Evolutionary conservation across 1,140 invertebrate species (phyloP), one percentile per base, ranked within the genome.

Genomic region (Drosophila simulans): DNA sequence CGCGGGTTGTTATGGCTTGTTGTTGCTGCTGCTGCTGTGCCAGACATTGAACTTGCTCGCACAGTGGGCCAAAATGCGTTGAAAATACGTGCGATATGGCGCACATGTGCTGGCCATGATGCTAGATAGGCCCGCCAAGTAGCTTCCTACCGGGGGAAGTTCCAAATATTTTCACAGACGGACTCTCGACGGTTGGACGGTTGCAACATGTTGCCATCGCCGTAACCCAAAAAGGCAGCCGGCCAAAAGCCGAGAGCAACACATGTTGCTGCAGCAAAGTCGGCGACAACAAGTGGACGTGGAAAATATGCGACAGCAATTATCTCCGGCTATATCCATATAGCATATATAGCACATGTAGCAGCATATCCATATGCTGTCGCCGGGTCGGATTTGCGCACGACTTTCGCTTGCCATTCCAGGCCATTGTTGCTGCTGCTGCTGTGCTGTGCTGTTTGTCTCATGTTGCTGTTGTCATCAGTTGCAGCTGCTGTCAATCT

Each of bases 401-500:
- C 83, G 83, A 86, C 83, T 86, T 86, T 86, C 84, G 84, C 76
- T 89, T 72, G 63, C 64, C 74, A 74, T 86, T 86, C 83, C 77
- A 76, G 71, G 73, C 51, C 43, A 74, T 75, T 64, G 59, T 75
- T 56, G 52, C 25, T 42, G 59, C 35, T 52, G 58, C 12, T 45
- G 60, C 40, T 51, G 59, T 46, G 31, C 31, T 31, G 31, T 22
- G 39, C 40, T 58, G 40, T 37, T 31, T 37, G 46, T 37, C 49
- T 52, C 31, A 34, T 52, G 31, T 62, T 34, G 64, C 53, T 53
- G 64, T 60, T 59, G 53, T 78, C 49, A 74, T 64, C 63, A 62
- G 77, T 80, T 90, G 85, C 84, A 89, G 84, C 84, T 89, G 84
- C 85, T 89, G 84, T 89, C 84, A 90, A 89, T 88, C 84, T 88